Evolutionary conservation across 2,797 vertebrate genomes (phyloP), one percentile per base, ranked within the genome.

Genomic region (Centropyge bicolor): DNA sequence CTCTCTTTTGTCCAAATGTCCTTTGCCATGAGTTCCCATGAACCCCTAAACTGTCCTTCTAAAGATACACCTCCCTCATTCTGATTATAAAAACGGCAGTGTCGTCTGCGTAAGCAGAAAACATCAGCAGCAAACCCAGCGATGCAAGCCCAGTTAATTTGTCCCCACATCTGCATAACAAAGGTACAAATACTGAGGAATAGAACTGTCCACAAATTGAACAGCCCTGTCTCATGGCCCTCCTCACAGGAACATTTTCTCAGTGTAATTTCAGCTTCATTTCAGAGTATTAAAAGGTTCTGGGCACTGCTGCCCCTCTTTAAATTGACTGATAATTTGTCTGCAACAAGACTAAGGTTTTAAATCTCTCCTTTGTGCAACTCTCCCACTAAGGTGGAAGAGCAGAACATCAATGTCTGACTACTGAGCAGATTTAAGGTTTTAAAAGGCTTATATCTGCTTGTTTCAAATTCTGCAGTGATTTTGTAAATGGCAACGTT

Each of bases 51-150:
- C 12, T 22, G 9, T 52, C 7, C 20, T 41, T 51, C 19, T 54
- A 8, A 5, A 40, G 20, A 38, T n/a, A 31, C 14, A 38, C 2
- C 3, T 27, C 24, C 2, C 1, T 19, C 22, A 14, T 22, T 48
- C 3, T 61, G 8, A 55, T 27, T 11, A 17, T 31, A 10, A 60
- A 76, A 48, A 49, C 2, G 17, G 6, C 22, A 5, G 48, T 56
- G 45, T 68, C 36, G 51, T 81, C 74, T 55, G 35, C 46, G 69
- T 60, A 55, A 24, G 16, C 13, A 59, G 22, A 51, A 40, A 64
- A 52, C 38, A 56, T 17, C 20, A 36, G 10, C 13, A 0, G 40
- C 1, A 19, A 67, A 69, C 10, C 38, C 10, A 64, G 12, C 1
- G 0, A 40, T 17, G 14, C 52, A 76, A 45, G 10, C 5, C 31